phyloP scores from a whole-genome alignment of 1,140 invertebrate species.

The Hycleus phaleratus region DNA sequence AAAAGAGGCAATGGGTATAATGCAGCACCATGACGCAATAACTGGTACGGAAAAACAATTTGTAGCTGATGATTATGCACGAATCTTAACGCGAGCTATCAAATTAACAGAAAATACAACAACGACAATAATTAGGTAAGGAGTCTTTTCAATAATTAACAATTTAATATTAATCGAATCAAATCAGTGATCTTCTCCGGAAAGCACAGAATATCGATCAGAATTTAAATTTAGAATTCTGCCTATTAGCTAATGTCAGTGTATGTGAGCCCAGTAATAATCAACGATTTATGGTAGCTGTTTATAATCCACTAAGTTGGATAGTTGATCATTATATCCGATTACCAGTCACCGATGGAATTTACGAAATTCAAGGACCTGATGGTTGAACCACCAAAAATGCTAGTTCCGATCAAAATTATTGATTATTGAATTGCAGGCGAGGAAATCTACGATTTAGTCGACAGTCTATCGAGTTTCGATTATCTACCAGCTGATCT shows the following conservation, averaged over 20 bases:
- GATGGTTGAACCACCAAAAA: conserved; percentile 39
- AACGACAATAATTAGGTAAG: not conserved
- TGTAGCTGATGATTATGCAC: conserved; percentile 64
- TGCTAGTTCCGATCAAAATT: not conserved
- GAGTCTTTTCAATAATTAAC: not conserved
- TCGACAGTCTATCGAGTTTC: conserved; percentile 30
- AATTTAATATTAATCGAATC: not conserved
- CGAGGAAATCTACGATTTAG: conserved; percentile 36
- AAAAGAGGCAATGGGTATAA: conserved; percentile 51
- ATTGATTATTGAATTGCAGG: conserved; percentile 12
- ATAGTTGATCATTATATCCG: conserved; percentile 55
- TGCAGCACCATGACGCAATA: conserved; percentile 62
- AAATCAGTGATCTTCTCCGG: conserved; percentile 1
- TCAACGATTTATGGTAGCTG: conserved; percentile 54
- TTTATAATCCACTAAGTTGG: conserved; percentile 75
- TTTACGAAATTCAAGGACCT: conserved; percentile 56
- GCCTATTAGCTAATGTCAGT: conserved; percentile 51
- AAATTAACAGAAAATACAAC: conserved; percentile 1
- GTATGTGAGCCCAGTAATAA: conserved; percentile 36
- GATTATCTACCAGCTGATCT: conserved; percentile 47
- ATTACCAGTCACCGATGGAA: conserved; percentile 56
- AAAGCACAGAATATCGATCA: not conserved
- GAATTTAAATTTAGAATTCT: conserved; percentile 11
- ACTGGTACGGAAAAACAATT: conserved; percentile 66
- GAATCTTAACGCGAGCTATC: conserved; percentile 53